Conservation (phyloP, 2,888 invertebrate species). For the Limenitis camilla region DNA sequence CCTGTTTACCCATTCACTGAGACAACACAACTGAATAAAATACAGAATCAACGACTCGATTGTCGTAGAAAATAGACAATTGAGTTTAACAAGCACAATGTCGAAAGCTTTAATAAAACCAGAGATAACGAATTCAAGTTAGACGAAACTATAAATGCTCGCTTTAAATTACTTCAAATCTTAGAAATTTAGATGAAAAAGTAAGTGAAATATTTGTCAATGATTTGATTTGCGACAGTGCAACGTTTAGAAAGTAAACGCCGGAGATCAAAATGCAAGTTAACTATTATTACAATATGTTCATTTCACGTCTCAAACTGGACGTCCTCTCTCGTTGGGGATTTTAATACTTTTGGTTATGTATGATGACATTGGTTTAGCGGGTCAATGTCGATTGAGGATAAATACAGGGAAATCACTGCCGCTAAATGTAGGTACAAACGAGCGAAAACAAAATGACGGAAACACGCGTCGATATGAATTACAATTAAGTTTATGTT, state of each 20-base stretch:
- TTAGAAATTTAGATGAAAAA: background rate
- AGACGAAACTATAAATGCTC: background rate
- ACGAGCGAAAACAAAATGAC: conserved; percentile 33
- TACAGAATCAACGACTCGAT: conserved; percentile 12
- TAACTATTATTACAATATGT: background rate
- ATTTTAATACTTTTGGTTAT: conserved; percentile 28
- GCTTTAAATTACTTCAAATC: background rate
- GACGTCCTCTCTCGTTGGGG: conserved; percentile 43
- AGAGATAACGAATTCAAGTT: background rate
- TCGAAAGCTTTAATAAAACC: background rate
- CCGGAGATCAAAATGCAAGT: background rate
- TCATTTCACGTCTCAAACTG: conserved; percentile 19
- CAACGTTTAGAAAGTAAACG: background rate
- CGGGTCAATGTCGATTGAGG: conserved; percentile 58
- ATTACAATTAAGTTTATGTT: conserved; percentile 29
- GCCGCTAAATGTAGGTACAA: conserved; percentile 34
- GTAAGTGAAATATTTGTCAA: background rate
- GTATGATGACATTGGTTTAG: conserved; percentile 49
- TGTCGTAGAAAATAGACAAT: conserved; percentile 13
- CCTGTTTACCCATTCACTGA: conserved; percentile 24
- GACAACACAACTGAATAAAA: conserved; percentile 13
- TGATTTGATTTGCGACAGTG: background rate
- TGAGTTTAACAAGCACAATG: background rate
- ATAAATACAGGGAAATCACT: conserved; percentile 42
- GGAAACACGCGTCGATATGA: conserved; percentile 34